These are phyloP conservation scores for Entelurus aequoreus DNA, from an alignment of 2,113 vertebrate species.

Conservation along the genomic window DNA sequence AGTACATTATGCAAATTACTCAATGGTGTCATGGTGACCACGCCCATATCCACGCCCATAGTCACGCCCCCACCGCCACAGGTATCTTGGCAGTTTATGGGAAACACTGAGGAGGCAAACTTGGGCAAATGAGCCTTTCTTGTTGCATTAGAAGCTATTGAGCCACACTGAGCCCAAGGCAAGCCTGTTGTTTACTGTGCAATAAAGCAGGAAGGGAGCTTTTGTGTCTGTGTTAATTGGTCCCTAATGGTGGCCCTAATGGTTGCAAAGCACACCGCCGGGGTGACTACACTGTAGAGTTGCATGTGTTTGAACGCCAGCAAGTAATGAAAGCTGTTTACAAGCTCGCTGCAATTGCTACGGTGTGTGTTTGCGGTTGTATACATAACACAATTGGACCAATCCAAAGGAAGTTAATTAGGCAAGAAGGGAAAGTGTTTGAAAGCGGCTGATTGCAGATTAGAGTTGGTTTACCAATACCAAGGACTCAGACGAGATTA, in stretches of 20 bases:
- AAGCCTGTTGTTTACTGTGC: slow-evolving; percentile 58
- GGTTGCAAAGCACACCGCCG: slow-evolving; percentile 43
- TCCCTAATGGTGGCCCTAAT: slow-evolving; percentile 63
- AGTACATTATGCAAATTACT: too few species aligned
- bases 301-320: slow-evolving; percentile 22
- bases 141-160: slow-evolving; percentile 14
- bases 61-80: too few species aligned
- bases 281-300: not conserved
- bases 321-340: slow-evolving; percentile 31
- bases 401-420: slow-evolving; percentile 30
- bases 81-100: too few species aligned
- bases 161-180: slow-evolving; percentile 26
- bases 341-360: slow-evolving; percentile 28
- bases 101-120: too few species aligned
- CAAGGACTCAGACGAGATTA: slow-evolving; percentile 21
- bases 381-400: slow-evolving; percentile 8
- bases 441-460: slow-evolving; percentile 26
- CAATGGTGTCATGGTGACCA: too few species aligned
- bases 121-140: slow-evolving; percentile 26
- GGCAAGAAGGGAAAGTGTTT: slow-evolving; percentile 11
- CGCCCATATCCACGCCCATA: too few species aligned
- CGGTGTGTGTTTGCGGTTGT: slow-evolving; percentile 5
- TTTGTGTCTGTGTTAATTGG: slow-evolving; percentile 64
- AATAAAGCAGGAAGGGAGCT: slow-evolving; percentile 60
- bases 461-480: slow-evolving; percentile 8